These are phyloP conservation scores for Chelonus insularis DNA, from an alignment of 1,140 invertebrate species.

Conservation along the genomic window DNA sequence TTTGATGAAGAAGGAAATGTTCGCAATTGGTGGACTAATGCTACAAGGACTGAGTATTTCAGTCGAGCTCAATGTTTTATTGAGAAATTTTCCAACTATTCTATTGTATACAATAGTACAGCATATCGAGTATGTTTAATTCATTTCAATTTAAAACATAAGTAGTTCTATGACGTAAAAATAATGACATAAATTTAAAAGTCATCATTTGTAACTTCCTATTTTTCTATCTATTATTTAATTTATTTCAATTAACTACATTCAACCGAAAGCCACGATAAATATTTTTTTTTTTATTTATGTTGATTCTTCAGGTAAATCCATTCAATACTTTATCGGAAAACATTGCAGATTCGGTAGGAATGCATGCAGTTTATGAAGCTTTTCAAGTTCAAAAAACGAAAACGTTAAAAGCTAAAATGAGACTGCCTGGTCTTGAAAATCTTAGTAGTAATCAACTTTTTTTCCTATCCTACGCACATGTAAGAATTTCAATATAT, in stretches of 20 bases:
- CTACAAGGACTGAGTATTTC: slow-evolving; percentile 67
- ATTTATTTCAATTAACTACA: no score
- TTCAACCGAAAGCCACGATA: no score
- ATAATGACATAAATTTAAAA: no score
- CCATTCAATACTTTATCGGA: background rate
- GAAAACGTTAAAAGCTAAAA: background rate
- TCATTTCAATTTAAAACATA: background rate
- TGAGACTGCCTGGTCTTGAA: slow-evolving; percentile 18
- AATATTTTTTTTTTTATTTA: background rate
- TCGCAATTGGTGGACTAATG: slow-evolving; percentile 78
- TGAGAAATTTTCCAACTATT: slow-evolving; percentile 56
- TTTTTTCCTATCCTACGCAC: slow-evolving; percentile 13
- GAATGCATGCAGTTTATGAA: slow-evolving; percentile 8
- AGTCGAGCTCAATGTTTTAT: slow-evolving; percentile 80
- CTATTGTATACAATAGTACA: background rate
- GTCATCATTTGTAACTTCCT: no score
- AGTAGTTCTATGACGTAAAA: no score
- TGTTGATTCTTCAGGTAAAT: background rate
- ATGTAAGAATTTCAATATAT: background rate
- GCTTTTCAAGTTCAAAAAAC: slow-evolving; percentile 5
- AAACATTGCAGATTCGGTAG: slow-evolving; percentile 19
- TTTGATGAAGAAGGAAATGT: slow-evolving; percentile 73
- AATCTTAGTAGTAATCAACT: background rate
- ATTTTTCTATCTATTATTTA: no score
- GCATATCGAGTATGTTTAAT: background rate